phyloP scores from a whole-genome alignment of 2,888 invertebrate genomes.

The Orthosia incerta region DNA sequence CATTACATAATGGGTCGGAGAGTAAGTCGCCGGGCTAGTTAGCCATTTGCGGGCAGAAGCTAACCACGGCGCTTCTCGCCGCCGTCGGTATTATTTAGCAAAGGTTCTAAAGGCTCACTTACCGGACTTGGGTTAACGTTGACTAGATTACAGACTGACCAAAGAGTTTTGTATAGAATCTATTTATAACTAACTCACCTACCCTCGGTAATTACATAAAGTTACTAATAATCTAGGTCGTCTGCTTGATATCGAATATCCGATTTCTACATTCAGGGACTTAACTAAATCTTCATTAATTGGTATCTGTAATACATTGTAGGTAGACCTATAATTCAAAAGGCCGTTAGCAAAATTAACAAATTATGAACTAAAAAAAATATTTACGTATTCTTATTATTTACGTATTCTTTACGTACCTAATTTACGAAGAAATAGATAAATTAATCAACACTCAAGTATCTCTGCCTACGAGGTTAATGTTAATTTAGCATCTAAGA shows the following conservation, averaged over 20 bases:
- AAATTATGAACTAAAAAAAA: too few relatives aligned
- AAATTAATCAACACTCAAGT: too few relatives aligned
- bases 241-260: neutral
- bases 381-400: too few relatives aligned
- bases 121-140: conserved; percentile 17
- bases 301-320: neutral
- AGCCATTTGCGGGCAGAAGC: conserved; percentile 70
- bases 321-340: neutral
- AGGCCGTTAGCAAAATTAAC: neutral
- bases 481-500: neutral
- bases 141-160: conserved; percentile 13
- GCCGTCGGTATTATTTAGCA: conserved; percentile 71
- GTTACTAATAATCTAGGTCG: neutral
- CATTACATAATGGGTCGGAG: conserved; percentile 57
- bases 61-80: conserved; percentile 61
- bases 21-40: conserved; percentile 60
- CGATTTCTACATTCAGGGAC: neutral
- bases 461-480: too few relatives aligned
- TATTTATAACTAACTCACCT: conserved; percentile 12
- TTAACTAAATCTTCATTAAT: neutral
- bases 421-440: too few relatives aligned
- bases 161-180: neutral
- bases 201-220: neutral
- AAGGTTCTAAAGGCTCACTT: conserved; percentile 57
- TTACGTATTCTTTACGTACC: too few relatives aligned